Percentiles rank a stretch among this genome's conserved stretches.
Evolutionary conservation across 2,888 invertebrate genomes (phyloP).

Genomic region (Thymelicus sylvestris): DNA sequence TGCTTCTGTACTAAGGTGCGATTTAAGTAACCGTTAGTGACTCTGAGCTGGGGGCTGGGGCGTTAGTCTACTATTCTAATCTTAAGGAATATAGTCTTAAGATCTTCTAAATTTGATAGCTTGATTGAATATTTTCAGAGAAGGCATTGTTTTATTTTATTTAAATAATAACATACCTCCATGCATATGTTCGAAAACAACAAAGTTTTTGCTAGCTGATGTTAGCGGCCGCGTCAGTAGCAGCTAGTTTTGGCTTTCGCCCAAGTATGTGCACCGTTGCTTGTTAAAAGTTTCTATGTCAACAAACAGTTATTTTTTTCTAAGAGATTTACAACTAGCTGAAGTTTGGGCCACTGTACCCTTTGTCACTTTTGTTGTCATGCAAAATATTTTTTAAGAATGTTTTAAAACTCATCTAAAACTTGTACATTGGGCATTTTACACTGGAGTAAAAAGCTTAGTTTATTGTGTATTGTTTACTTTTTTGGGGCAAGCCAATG

Average conservation of each 20-base stretch:
- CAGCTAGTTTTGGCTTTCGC: constrained; percentile 14
- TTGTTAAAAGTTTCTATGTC: constrained; percentile 26
- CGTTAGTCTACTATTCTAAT: no score
- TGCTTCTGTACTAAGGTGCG: no score
- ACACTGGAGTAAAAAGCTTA: not conserved
- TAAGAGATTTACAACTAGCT: constrained; percentile 12
- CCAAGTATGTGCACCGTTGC: constrained; percentile 20
- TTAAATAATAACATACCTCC: not conserved
- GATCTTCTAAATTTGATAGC: not conserved
- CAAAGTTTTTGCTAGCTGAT: not conserved
- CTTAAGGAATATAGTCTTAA: not conserved
- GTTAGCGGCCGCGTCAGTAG: constrained; percentile 15
- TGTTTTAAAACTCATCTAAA: not conserved
- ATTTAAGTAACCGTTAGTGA: no score
- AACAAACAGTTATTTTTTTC: constrained; percentile 20
- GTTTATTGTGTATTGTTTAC: no score
- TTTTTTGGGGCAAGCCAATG: no score
- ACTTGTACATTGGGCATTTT: not conserved
- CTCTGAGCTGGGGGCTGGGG: no score
- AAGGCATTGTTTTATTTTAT: constrained; percentile 8
- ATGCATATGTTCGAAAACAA: not conserved
- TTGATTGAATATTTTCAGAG: not conserved
- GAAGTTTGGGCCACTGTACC: not conserved
- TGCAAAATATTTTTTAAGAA: not conserved
- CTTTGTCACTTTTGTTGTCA: not conserved